Evolutionary conservation across 2,113 vertebrate species (phyloP).

Genomic region (Otus sunia): DNA sequence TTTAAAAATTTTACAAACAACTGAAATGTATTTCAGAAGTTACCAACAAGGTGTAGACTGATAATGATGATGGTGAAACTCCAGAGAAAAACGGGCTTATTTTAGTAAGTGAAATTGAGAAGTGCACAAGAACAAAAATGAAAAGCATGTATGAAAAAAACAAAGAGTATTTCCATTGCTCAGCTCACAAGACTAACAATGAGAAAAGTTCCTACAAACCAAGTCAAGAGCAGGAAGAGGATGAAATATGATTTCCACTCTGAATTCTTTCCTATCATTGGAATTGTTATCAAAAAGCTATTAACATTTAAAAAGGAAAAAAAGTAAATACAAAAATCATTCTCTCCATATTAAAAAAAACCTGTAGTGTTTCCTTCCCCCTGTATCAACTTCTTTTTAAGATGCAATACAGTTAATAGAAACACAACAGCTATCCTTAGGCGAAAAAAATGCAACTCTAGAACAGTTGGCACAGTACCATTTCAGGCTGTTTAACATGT

Average conservation of each 20-base stretch:
- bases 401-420: neutral
- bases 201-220: neutral
- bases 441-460: neutral
- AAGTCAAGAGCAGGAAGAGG: conserved; percentile 11
- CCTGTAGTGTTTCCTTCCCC: neutral
- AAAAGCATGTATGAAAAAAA: neutral
- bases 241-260: neutral
- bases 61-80: neutral
- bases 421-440: neutral
- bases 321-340: neutral
- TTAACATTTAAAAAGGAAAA: neutral
- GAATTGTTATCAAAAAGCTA: neutral
- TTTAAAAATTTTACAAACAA: neutral
- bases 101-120: neutral
- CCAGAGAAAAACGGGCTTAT: neutral
- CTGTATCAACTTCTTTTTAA: neutral
- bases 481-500: neutral
- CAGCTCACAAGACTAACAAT: neutral
- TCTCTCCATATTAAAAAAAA: neutral
- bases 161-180: neutral
- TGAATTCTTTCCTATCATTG: neutral
- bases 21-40: neutral
- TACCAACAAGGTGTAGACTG: neutral
- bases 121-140: neutral
- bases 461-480: neutral